Evolutionary conservation across 2,797 vertebrate genomes (phyloP).

Genomic region (Hemibagrus guttatus): DNA sequence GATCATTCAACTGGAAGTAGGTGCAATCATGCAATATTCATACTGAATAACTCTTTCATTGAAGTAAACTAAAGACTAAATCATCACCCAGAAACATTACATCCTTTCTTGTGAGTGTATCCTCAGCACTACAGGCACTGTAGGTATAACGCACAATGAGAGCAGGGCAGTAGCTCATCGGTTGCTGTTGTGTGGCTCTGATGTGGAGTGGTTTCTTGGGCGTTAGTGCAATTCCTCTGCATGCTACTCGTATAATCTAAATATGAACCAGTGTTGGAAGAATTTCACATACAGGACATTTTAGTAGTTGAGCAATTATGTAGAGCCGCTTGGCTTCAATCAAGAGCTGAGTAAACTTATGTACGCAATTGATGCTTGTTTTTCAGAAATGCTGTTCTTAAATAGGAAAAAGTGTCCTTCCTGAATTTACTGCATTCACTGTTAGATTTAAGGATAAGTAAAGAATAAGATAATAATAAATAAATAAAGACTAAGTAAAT

Average conservation of each 20-base stretch:
- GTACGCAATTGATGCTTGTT: not conserved
- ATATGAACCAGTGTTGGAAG: not conserved
- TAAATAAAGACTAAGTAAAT: too few relatives aligned
- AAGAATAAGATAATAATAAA: too few relatives aligned
- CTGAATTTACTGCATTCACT: not conserved
- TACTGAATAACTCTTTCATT: not conserved
- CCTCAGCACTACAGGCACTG: too few relatives aligned
- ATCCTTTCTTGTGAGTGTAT: not conserved
- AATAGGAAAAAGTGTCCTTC: not conserved
- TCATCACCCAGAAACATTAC: not conserved
- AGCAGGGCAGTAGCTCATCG: not conserved
- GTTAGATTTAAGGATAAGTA: not conserved
- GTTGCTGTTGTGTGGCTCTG: conserved; percentile 5
- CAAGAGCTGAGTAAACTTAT: not conserved
- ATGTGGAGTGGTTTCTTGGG: not conserved
- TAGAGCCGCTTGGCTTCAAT: not conserved
- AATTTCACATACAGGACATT: not conserved
- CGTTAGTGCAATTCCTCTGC: not conserved
- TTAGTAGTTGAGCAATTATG: not conserved
- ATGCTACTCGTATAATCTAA: conserved; percentile 8
- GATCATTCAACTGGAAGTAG: not conserved
- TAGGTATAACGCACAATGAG: not conserved
- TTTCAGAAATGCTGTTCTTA: not conserved
- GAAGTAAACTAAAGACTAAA: not conserved
- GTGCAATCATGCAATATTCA: not conserved